A percentile compares a stretch with the other conserved stretches of the same genome.
These are phyloP conservation scores for Pungitius pungitius DNA, from an alignment of 2,113 vertebrate species.

Conservation along the genomic window DNA sequence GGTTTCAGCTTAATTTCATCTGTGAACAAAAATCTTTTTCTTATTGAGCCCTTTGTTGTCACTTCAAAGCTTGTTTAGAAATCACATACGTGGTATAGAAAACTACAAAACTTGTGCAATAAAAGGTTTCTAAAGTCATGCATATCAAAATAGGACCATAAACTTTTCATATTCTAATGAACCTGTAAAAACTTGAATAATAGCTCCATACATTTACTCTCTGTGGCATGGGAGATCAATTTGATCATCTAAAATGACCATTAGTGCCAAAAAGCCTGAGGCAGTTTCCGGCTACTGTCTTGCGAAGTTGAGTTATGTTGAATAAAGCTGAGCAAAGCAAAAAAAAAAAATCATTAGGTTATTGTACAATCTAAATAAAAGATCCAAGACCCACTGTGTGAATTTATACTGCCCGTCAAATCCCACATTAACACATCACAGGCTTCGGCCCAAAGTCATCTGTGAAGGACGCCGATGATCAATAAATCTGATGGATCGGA, in stretches of 20 bases:
- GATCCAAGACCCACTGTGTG: not conserved
- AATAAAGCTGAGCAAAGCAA: not conserved
- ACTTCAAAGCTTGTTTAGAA: conserved; percentile 21
- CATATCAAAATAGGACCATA: conserved; percentile 15
- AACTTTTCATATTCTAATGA: conserved; percentile 7
- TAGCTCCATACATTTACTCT: not conserved
- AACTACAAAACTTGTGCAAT: not conserved
- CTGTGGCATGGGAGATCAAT: not conserved
- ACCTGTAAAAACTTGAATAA: not conserved
- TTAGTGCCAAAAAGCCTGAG: not conserved
- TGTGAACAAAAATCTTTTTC: not conserved
- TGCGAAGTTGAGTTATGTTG: not conserved
- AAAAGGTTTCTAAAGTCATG: conserved; percentile 7
- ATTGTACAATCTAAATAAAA: conserved; percentile 17
- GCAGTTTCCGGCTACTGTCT: not conserved
- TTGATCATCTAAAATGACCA: not conserved
- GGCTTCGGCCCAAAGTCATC: conserved; percentile 40
- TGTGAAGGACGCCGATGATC: conserved; percentile 55
- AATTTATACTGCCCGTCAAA: conserved; percentile 40
- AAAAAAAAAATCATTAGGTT: not conserved
- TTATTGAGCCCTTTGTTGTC: not conserved
- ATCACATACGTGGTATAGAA: not conserved
- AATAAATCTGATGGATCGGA: conserved; percentile 40
- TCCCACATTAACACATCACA: conserved; percentile 48
- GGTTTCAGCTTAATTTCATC: conserved; percentile 1